Percentiles rank a stretch among this genome's conserved stretches.
phyloP scores from a whole-genome alignment of 2,888 invertebrate genomes.

The Agriotes lineatus region DNA sequence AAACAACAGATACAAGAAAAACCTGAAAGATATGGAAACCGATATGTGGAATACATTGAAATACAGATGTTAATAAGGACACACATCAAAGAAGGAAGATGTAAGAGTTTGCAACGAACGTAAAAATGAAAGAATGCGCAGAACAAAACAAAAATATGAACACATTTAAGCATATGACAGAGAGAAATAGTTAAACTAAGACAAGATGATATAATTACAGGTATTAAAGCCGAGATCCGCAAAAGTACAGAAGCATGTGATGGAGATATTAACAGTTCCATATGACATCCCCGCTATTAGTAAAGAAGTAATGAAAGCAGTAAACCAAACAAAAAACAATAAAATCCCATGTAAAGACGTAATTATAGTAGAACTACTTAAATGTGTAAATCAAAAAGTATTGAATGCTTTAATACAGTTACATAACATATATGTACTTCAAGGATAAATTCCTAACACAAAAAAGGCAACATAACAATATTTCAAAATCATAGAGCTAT shows the following conservation, averaged over 20 bases:
- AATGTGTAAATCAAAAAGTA: background rate
- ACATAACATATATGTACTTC: background rate
- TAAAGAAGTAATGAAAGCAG: background rate
- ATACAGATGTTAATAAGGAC: background rate
- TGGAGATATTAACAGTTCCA: background rate
- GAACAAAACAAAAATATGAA: background rate
- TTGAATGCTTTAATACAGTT: background rate
- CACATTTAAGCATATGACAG: background rate
- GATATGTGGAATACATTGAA: slow-evolving; percentile 1
- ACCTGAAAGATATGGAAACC: background rate
- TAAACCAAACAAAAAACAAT: background rate
- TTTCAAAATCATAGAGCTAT: background rate
- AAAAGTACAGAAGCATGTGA: no score
- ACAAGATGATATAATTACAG: no score
- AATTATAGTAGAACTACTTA: background rate
- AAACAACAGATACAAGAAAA: background rate
- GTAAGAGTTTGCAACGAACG: background rate
- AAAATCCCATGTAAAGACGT: background rate
- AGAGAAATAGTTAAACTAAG: background rate
- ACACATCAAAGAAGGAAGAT: background rate
- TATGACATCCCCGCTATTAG: background rate
- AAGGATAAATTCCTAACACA: background rate
- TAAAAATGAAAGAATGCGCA: background rate
- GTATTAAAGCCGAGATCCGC: no score
- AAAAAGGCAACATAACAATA: background rate